Conservation (phyloP, 2,797 vertebrate species). For the Tinamus major region DNA sequence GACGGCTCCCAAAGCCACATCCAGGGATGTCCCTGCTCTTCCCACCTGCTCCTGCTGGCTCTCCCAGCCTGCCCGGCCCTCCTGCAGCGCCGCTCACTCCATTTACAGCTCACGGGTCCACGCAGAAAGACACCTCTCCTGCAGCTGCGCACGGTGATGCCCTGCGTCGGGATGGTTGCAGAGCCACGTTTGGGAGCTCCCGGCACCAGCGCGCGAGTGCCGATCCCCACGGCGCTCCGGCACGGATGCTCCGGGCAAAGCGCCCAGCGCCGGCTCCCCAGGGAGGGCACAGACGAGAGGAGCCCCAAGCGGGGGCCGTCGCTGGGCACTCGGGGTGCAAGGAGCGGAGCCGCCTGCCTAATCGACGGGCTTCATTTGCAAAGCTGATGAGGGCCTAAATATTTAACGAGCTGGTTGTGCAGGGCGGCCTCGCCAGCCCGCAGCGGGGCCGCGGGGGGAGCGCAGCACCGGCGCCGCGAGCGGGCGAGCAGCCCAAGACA, state of each 20-base stretch:
- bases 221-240: too few species aligned
- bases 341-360: slow-evolving; percentile 48
- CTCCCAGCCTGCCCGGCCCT: not conserved
- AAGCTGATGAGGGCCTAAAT: slow-evolving; percentile 83
- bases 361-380: slow-evolving; percentile 84
- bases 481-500: fast-evolving
- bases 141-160: not conserved
- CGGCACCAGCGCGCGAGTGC: fast-evolving
- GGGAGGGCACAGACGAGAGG: not conserved
- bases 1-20: too few species aligned
- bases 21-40: not conserved
- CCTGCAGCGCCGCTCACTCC: fast-evolving
- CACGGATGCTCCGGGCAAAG: not conserved
- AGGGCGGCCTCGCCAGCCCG: slow-evolving; percentile 67
- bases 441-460: fast-evolving
- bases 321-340: not conserved
- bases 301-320: not conserved
- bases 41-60: fast-evolving
- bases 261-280: fast-evolving
- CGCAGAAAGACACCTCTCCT: slow-evolving; percentile 13
- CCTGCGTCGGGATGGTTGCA: slow-evolving; percentile 26
- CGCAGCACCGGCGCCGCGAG: not conserved
- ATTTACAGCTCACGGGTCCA: fast-evolving
- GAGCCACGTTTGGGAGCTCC: not conserved
- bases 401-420: slow-evolving; percentile 83